phyloP scores from a whole-genome alignment of 2,797 vertebrate genomes.

The Cygnus olor region DNA sequence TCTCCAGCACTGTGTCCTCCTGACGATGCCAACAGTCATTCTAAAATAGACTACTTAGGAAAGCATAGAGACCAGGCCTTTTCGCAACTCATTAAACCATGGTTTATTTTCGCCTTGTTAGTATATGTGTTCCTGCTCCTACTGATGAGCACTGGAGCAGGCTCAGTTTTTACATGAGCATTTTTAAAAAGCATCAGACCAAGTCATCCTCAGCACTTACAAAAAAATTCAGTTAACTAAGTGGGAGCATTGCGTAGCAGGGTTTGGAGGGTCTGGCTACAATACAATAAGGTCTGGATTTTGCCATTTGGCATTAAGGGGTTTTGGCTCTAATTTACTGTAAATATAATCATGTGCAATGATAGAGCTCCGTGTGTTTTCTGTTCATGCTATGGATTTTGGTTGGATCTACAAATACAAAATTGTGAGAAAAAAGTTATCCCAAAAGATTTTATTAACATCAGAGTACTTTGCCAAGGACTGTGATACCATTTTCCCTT shows the following conservation, averaged over 20 bases:
- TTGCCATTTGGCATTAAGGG: neutral
- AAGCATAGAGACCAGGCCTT: slow-evolving; percentile 12
- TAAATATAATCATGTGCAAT: neutral
- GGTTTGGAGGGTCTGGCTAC: neutral
- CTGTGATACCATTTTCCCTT: neutral
- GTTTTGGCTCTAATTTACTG: neutral
- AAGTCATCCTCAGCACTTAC: neutral
- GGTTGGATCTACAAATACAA: neutral
- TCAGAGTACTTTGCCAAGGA: neutral
- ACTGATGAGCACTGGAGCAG: neutral
- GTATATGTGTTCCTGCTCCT: neutral
- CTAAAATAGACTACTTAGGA: slow-evolving; percentile 62
- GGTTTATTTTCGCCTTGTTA: slow-evolving; percentile 68
- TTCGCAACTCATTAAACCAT: slow-evolving; percentile 66
- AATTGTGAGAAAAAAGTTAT: neutral
- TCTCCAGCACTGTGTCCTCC: slow-evolving; percentile 25
- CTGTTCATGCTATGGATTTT: neutral
- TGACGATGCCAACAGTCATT: slow-evolving; percentile 58
- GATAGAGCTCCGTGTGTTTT: neutral
- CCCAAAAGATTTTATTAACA: neutral
- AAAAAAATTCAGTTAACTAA: neutral
- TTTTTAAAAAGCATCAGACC: neutral
- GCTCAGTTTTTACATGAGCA: neutral
- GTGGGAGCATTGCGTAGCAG: neutral
- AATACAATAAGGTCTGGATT: neutral